These are phyloP conservation scores for Caenorhabditis remanei DNA, from an alignment of 1,140 invertebrate species.

Conservation along the genomic window DNA sequence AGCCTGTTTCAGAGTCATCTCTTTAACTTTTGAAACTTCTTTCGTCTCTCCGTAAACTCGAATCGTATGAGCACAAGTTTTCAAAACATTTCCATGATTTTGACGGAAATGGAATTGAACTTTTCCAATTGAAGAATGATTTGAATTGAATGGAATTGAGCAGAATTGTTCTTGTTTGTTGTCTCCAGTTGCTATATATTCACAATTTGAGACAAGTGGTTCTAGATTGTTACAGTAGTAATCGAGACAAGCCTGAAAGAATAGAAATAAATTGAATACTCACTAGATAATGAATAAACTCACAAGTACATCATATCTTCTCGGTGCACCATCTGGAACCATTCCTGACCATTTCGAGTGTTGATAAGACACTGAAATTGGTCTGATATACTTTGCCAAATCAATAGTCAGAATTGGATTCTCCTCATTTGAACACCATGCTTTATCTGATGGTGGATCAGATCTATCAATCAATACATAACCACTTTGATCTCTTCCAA, in stretches of 20 bases:
- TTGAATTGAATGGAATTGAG: background rate
- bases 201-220: background rate
- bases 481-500: background rate
- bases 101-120: background rate
- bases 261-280: too few species aligned
- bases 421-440: background rate
- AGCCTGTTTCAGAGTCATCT: too few species aligned
- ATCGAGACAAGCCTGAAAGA: too few species aligned
- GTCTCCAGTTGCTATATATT: background rate
- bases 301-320: background rate
- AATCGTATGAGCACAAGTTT: background rate
- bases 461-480: background rate
- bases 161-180: background rate
- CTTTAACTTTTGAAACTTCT: too few species aligned
- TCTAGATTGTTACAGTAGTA: too few species aligned
- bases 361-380: background rate
- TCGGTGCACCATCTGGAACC: background rate
- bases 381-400: background rate
- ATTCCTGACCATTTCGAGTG: background rate
- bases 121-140: background rate
- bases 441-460: background rate
- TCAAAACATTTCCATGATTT: background rate
- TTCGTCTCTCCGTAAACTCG: background rate
- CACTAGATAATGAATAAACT: background rate
- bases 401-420: background rate